Base-by-base conservation (phyloP, 2,797 vertebrate genomes). In the Poecilia picta region DNA sequence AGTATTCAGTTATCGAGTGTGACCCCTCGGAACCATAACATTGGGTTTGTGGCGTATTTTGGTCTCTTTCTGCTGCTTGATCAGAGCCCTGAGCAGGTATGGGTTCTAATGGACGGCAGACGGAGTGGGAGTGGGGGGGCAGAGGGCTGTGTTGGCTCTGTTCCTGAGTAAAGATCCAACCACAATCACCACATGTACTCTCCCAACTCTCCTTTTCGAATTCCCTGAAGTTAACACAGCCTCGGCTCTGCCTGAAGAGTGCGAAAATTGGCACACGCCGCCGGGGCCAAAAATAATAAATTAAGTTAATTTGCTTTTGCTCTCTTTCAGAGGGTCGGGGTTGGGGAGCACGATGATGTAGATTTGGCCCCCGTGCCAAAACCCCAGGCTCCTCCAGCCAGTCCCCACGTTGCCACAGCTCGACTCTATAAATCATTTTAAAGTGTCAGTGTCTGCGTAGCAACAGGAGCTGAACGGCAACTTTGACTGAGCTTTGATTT, bases 221-320 rank as follows among this genome's bases (percentile, higher is more conserved):
- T 88, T 93, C 92, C 89, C 90, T 33, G 78, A 90, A 90, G 89
- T 85, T 81, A 87, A 83, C 90, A 85, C 74, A 51, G 57, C 78
- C 81, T 84, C 84, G 28, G 86, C 84, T 74, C 77, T 73, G 81
- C 77, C 85, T 85, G 82, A 83, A 83, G 87, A 87, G 90, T 83
- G 88, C 8, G 53, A 91, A 89, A 91, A 88, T 85, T 83, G 88
- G 87, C 86, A 87, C 87, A 82, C 7, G 76, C 79, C 41, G 75
- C 74, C 0, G 23, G 84, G 86, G 93, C 94, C 95, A 95, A 94
- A 94, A 93, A 93, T 92, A 95, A 95, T 92, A 95, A 88, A 93
- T 94, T 89, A 92, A 91, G 85, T 91, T 85, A 89, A 92, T 95
- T 92, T 92, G 83, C 88, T 86, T 88, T 91, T 82, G 23, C 81